These are phyloP conservation scores for Vespertilio murinus DNA, from an alignment of 2,797 vertebrate genomes.

Conservation along the genomic window DNA sequence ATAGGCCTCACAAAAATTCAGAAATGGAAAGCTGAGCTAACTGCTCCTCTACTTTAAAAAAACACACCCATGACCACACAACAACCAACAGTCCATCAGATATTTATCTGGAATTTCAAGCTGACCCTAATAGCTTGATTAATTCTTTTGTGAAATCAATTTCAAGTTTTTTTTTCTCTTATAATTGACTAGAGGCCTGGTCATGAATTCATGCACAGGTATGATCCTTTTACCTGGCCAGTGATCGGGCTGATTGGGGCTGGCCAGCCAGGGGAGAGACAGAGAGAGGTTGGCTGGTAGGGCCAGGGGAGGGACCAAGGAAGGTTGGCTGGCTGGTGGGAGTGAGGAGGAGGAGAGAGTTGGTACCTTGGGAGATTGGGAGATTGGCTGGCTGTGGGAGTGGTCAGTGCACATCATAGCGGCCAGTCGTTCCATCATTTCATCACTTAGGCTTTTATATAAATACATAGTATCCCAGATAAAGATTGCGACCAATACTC, in stretches of 20 bases:
- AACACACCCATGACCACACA: not conserved
- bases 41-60: not conserved
- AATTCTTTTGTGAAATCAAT: not conserved
- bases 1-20: not conserved
- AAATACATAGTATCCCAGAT: not conserved
- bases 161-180: not conserved
- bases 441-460: no score
- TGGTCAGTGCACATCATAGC: no score
- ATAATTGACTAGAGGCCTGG: not conserved
- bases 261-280: no score
- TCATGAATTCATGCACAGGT: no score
- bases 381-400: no score
- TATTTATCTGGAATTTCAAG: conserved; percentile 35
- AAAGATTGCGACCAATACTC: not conserved
- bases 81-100: not conserved
- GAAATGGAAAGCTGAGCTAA: not conserved
- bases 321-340: no score
- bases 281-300: no score
- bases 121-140: not conserved
- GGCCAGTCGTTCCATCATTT: fast-evolving
- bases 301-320: no score
- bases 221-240: no score
- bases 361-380: fast-evolving
- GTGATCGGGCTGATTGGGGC: fast-evolving
- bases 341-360: no score